Evolutionary conservation across 2,113 vertebrate genomes (phyloP).

Genomic region (Anthoscopus minutus): DNA sequence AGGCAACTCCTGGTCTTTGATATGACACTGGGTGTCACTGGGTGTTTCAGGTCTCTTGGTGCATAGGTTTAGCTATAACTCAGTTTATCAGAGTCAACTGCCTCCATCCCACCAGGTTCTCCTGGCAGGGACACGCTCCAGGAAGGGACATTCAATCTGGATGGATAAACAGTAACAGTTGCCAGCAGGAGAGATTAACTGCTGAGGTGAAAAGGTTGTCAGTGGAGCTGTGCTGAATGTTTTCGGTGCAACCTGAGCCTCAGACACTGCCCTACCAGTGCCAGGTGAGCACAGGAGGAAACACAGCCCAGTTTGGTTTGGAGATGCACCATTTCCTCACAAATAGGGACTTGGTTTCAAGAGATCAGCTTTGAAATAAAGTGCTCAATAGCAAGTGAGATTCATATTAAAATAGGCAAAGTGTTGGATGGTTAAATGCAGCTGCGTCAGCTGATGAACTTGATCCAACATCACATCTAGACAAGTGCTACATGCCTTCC

Average conservation of each 20-base stretch:
- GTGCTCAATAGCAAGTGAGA: neutral
- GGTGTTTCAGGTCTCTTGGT: neutral
- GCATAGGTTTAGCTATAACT: neutral
- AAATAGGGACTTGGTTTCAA: neutral
- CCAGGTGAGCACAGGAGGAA: neutral
- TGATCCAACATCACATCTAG: neutral
- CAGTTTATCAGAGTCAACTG: neutral
- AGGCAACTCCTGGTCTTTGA: neutral
- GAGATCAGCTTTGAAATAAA: neutral
- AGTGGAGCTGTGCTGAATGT: neutral
- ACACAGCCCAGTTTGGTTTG: neutral
- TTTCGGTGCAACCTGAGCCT: neutral
- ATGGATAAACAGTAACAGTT: neutral
- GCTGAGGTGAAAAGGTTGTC: neutral
- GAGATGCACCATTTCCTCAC: neutral
- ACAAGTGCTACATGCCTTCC: neutral
- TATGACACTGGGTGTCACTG: neutral
- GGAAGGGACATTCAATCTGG: neutral
- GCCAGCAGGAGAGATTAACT: slow-evolving; percentile 25
- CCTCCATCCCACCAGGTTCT: neutral
- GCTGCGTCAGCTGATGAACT: neutral
- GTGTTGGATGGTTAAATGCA: neutral
- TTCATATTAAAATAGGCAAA: neutral
- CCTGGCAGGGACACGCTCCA: neutral
- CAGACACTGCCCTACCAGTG: neutral